Evolutionary conservation across 2,797 vertebrate species (phyloP).

Genomic region (Falco concolor): DNA sequence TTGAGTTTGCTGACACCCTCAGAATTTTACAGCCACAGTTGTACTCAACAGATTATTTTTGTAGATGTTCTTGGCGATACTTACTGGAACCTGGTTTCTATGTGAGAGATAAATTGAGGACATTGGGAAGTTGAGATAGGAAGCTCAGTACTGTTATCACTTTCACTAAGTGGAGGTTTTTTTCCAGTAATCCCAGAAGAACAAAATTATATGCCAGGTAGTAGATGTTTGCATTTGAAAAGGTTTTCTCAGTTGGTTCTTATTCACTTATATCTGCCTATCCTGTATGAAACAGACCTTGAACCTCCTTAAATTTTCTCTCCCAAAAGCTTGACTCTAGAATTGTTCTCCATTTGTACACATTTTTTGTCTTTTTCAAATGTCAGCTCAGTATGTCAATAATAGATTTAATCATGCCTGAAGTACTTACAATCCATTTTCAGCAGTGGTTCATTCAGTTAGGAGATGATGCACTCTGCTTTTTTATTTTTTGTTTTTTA

Average conservation of each 20-base stretch:
- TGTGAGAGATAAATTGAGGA: background rate
- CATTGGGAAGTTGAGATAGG: background rate
- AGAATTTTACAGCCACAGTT: background rate
- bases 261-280: background rate
- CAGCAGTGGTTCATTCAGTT: background rate
- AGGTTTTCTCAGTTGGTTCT: background rate
- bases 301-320: background rate
- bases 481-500: too few species aligned
- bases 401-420: background rate
- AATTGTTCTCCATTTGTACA: background rate
- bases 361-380: background rate
- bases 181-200: background rate
- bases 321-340: background rate
- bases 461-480: background rate
- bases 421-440: background rate
- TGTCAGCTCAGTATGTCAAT: slow-evolving; percentile 8
- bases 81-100: background rate
- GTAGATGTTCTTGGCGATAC: background rate
- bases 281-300: background rate
- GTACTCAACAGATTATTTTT: background rate
- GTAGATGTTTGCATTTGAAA: background rate
- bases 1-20: background rate
- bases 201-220: background rate
- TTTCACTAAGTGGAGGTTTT: background rate
- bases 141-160: background rate